phyloP scores from a whole-genome alignment of 2,888 invertebrate species.

The Molanna angustata region DNA sequence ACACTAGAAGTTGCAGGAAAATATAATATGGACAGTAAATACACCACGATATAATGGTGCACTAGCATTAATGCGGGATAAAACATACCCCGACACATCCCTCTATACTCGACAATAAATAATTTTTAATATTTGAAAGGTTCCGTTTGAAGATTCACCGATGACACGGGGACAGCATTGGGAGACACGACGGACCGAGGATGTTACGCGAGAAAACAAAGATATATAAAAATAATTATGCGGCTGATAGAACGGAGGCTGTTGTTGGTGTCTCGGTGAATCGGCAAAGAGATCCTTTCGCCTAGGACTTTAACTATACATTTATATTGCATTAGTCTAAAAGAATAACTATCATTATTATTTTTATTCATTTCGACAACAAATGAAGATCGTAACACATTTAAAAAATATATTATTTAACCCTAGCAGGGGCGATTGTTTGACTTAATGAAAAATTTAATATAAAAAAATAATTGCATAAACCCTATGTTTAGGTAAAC shows the following conservation, averaged over 20 bases:
- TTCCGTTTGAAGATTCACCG: too few relatives aligned
- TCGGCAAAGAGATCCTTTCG: too few relatives aligned
- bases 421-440: slow-evolving; percentile 11
- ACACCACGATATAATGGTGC: not conserved
- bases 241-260: too few relatives aligned
- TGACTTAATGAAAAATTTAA: slow-evolving; percentile 11
- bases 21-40: not conserved
- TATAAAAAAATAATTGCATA: slow-evolving; percentile 18
- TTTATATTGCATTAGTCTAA: slow-evolving; percentile 14
- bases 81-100: not conserved
- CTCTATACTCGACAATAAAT: slow-evolving; percentile 1
- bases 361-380: slow-evolving; percentile 17
- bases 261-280: too few relatives aligned
- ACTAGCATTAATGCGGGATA: not conserved
- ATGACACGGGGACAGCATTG: too few relatives aligned
- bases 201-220: too few relatives aligned
- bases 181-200: too few relatives aligned
- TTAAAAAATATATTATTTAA: slow-evolving; percentile 20
- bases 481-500: slow-evolving; percentile 2
- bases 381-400: slow-evolving; percentile 15
- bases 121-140: too few relatives aligned
- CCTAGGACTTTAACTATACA: slow-evolving; percentile 6
- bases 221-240: slow-evolving; percentile 5
- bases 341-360: slow-evolving; percentile 9
- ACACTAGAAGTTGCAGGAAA: not conserved